A percentile compares a stretch with the other conserved stretches of the same genome.
phyloP scores from a whole-genome alignment of 2,797 vertebrate genomes.

The Phalloptychus januarius region DNA sequence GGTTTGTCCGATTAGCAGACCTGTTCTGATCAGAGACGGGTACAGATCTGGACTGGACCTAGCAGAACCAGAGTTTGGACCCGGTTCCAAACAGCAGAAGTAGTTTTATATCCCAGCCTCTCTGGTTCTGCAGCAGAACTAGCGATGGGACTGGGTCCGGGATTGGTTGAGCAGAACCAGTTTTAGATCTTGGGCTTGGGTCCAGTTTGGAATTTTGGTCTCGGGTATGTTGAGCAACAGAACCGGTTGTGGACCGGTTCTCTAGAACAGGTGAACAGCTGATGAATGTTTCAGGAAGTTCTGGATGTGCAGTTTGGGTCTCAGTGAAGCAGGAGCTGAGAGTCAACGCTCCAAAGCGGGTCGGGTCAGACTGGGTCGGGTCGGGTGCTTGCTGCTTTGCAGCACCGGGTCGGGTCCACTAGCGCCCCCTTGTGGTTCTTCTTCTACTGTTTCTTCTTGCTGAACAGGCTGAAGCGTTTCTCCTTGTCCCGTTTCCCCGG shows the following conservation, averaged over 20 bases:
- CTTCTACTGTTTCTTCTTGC: slow-evolving; percentile 93
- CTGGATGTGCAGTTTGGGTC: slow-evolving; percentile 6
- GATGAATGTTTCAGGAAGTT: neutral
- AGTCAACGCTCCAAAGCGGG: slow-evolving; percentile 1
- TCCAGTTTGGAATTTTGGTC: neutral
- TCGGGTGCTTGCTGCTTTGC: neutral
- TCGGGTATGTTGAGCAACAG: too few relatives aligned
- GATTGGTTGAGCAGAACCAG: neutral
- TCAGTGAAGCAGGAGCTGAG: neutral
- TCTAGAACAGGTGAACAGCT: neutral
- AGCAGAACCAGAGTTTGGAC: neutral
- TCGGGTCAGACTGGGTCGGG: neutral
- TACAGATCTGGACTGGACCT: neutral
- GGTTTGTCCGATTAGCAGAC: neutral
- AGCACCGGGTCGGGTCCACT: slow-evolving; percentile 28
- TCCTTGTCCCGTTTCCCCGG: slow-evolving; percentile 91
- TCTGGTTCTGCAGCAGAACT: neutral
- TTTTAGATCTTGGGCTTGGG: neutral
- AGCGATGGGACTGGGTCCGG: too few relatives aligned
- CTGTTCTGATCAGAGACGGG: neutral
- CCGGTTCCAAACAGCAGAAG: neutral
- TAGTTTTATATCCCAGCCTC: neutral
- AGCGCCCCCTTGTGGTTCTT: slow-evolving; percentile 17
- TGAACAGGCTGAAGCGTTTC: slow-evolving; percentile 96
- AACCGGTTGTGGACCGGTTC: neutral